Base-by-base conservation (phyloP, 2,888 invertebrate species). In the Stictocephala bisonia region DNA sequence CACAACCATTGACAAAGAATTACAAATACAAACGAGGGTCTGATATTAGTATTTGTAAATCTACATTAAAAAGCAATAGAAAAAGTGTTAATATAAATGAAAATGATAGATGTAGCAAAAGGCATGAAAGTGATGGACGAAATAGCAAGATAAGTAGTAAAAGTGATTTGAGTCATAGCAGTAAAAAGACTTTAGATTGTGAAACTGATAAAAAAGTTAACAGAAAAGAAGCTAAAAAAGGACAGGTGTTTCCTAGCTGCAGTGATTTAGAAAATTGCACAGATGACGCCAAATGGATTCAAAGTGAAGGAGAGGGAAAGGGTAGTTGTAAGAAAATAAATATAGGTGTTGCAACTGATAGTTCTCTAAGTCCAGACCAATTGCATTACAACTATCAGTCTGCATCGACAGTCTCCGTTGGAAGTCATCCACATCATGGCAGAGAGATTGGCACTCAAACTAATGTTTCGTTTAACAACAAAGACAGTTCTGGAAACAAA, bases 41-140 rank as follows among this genome's bases (percentile, higher is more conserved):
- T 18, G 81, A 82, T 71, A 79, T 80, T 15, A 81, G 80, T 67
- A 81, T 80, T 41, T 82, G 81, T 75, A 84, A 82, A 78, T 81
- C 58, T 2, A 82, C 81, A 71, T 82, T 81, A 72, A 82, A 80
- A 58, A 81, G 78, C 31, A 58, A 73, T 11, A 80, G 80, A 22
- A 41, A 56, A 40, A 58, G 53, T 50, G 27, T 4, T 11, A 79
- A 78, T 72, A 72, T 76, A 22, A 78, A 75, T 9, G 78, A 80
- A 27, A 80, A 80, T 1, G 79, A 77, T 2, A 79, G 79, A 41
- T 78, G 79, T 29, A 81, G 77, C 35, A 79, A 78, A 26, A 67
- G 41, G 27, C 40, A 53, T 6, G 56, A 51, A 7, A 31, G 11
- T 6, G 83, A 83, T 20, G 79, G 79, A 41, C 80, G 80, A 24